Evolutionary conservation across 2,113 vertebrate species (phyloP), one percentile per base, ranked within the genome.

Genomic region (Scophthalmus maximus): DNA sequence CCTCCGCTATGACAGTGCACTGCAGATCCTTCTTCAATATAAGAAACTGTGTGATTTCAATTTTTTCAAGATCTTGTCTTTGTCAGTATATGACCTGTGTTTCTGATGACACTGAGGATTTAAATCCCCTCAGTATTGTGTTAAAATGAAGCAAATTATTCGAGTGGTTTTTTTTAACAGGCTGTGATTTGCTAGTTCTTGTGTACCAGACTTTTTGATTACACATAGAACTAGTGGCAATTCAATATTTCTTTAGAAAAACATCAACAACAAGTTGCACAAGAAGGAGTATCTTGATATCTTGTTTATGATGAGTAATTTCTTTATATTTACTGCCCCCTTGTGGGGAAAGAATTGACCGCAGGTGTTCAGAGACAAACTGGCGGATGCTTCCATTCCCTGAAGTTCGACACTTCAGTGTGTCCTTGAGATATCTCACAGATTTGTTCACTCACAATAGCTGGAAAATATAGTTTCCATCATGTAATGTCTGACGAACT

Each of bases 261-360:
- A 9, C 11, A 32, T 34, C 10, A 34, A 5, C 55, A 12, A 57
- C 17, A 20, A 7, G 3, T 1, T 10, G 9, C n/a, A 2, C 20
- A 23, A 12, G n/a, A 40, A 46, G 34, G 9, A 25, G 18, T 18
- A 25, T 10, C 50, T 23, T 27, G 8, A n/a, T n/a, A n/a, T n/a
- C n/a, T n/a, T n/a, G n/a, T n/a, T n/a, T n/a, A n/a, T n/a, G n/a
- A 1, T 10, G 11, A 67, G 17, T 11, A 0, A 68, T 77, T 61
- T 74, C 70, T 84, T 57, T 52, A 46, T 7, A 58, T 55, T 30
- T 92, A 75, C 85, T 89, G 85, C 87, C 89, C 66, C 23, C 90
- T 80, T 73, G 85, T 88, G 92, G 84, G 34, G 0, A 57, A 49
- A 64, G 1, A 34, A 36, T 14, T 14, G 61, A 79, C 32, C 64